These are phyloP conservation scores for Caranx ignobilis DNA, from an alignment of 2,113 vertebrate genomes.

Conservation along the genomic window DNA sequence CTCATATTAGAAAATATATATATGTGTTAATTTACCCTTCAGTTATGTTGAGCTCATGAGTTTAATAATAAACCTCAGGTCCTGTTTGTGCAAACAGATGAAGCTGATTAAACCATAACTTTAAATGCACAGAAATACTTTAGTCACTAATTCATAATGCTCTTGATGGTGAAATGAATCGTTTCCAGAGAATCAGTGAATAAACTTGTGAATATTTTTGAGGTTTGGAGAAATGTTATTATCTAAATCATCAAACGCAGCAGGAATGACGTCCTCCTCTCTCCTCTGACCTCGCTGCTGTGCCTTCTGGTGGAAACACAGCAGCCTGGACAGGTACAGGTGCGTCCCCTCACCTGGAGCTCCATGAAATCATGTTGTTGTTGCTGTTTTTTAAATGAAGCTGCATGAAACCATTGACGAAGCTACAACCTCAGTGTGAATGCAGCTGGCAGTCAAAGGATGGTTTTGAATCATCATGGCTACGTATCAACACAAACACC, in stretches of 20 bases:
- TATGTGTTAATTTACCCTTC: background rate
- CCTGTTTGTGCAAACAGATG: slow-evolving; percentile 40
- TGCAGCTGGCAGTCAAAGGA: slow-evolving; percentile 21
- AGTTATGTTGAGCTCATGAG: slow-evolving; percentile 9
- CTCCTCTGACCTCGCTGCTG: background rate
- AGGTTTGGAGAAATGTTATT: background rate
- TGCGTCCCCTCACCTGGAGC: background rate
- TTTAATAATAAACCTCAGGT: background rate
- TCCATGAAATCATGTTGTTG: background rate
- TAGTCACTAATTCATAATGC: background rate
- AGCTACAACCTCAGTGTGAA: slow-evolving; percentile 1
- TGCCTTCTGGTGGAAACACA: slow-evolving; percentile 11
- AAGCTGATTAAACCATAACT: slow-evolving; percentile 46
- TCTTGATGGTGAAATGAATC: background rate
- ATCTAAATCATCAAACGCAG: background rate
- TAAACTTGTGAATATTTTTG: background rate
- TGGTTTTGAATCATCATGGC: slow-evolving; percentile 2
- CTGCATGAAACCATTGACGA: slow-evolving; percentile 1
- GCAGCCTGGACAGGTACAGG: background rate
- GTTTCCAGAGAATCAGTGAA: background rate
- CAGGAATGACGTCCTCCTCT: background rate
- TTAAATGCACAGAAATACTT: background rate
- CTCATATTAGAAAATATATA: slow-evolving; percentile 25
- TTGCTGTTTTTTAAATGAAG: background rate
- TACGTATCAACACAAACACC: slow-evolving; percentile 9